Evolutionary conservation across 2,888 invertebrate species (phyloP).

Genomic region (Prosopocoilus inquinatus): DNA sequence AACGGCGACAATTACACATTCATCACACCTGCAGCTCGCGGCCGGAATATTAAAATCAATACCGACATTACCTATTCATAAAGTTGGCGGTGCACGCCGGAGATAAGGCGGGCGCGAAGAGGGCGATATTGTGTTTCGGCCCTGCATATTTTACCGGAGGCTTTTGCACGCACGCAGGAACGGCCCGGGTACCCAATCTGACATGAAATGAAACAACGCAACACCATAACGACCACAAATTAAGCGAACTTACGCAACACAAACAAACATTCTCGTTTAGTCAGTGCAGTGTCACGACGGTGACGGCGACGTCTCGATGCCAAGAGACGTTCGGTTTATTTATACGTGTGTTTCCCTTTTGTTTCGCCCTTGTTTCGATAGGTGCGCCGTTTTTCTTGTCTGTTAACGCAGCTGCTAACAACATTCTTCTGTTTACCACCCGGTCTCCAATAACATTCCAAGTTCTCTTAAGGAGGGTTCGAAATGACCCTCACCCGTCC

Average conservation of each 20-base stretch:
- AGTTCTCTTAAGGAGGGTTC: no score
- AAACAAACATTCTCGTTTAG: no score
- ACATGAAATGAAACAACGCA: slow-evolving; percentile 2
- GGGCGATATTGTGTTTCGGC: slow-evolving; percentile 54
- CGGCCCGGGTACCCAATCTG: neutral
- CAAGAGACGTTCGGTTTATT: no score
- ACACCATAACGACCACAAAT: neutral
- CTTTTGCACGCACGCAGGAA: slow-evolving; percentile 20
- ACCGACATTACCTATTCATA: slow-evolving; percentile 45
- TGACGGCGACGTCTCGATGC: no score
- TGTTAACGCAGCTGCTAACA: no score
- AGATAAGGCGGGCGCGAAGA: slow-evolving; percentile 37
- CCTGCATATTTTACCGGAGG: slow-evolving; percentile 52
- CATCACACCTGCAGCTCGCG: slow-evolving; percentile 32
- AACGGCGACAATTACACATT: slow-evolving; percentile 34
- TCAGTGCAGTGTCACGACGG: no score
- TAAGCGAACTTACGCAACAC: neutral
- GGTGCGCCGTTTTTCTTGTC: no score
- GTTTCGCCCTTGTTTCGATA: no score
- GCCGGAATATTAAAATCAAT: slow-evolving; percentile 38
- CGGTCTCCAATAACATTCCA: no score
- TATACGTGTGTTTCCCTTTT: no score
- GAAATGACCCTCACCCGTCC: no score
- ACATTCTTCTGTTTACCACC: no score
- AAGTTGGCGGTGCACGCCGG: slow-evolving; percentile 36